Percentiles rank a stretch among this genome's conserved stretches.
Conservation (phyloP, 2,113 vertebrate genomes). For the Saguinus midas region DNA sequence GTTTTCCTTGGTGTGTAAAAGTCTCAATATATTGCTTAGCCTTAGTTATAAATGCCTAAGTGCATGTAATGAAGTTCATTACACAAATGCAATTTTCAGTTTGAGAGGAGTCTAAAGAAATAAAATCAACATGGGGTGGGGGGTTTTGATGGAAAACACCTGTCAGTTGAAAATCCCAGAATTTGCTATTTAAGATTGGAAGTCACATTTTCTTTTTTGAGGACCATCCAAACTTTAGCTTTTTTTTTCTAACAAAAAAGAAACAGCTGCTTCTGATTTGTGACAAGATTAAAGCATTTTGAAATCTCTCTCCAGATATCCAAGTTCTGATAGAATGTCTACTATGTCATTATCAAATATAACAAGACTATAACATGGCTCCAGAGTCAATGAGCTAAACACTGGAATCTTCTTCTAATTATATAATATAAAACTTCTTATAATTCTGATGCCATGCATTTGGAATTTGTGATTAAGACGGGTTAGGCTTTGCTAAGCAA, state of each 20-base stretch:
- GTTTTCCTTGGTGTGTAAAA: background rate
- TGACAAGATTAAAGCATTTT: slow-evolving; percentile 16
- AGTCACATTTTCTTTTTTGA: slow-evolving; percentile 3
- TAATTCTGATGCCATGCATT: slow-evolving; percentile 62
- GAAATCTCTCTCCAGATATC: slow-evolving; percentile 48
- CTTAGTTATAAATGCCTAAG: background rate
- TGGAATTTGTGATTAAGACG: slow-evolving; percentile 59
- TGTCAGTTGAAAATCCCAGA: background rate
- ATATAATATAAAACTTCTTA: slow-evolving; percentile 50
- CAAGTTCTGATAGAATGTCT: slow-evolving; percentile 47
- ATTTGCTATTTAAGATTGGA: background rate
- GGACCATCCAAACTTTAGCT: background rate
- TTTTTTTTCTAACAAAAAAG: background rate
- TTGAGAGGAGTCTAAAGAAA: background rate
- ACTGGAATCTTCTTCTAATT: slow-evolving; percentile 45
- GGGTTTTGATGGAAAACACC: background rate
- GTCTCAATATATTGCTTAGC: background rate
- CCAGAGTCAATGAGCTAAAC: slow-evolving; percentile 8
- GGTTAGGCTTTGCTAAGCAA: slow-evolving; percentile 50
- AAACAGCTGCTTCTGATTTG: slow-evolving; percentile 57
- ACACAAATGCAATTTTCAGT: background rate
- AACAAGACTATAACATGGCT: background rate
- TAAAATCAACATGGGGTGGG: background rate
- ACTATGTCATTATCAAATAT: background rate
- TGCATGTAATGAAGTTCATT: slow-evolving; percentile 5